Evolutionary conservation across 2,797 vertebrate species (phyloP), one percentile per base, ranked within the genome.

Genomic region (Phyllotis vaccarum): DNA sequence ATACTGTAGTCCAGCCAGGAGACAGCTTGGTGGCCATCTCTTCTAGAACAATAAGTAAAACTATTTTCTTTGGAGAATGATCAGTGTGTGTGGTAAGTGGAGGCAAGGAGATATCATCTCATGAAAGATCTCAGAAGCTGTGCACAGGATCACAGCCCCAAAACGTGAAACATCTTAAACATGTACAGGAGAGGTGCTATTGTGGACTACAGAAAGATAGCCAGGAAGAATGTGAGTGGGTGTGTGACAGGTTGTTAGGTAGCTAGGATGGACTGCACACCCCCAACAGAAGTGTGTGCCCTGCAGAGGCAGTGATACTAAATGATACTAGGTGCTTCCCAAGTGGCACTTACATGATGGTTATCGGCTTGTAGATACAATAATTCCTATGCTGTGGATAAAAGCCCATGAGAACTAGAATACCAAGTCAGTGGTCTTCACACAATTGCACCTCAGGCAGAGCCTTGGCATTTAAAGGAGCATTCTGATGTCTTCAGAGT

Each of bases 231-330:
- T 0, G 7, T 87, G 24, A 40, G 24, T 46, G 78, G 56, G 34
- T 31, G 21, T 7, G 6, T 17, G 34, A 49, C 1, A 78, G 22
- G 22, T 19, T 74, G 11, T 58, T 24, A 40, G 16, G 11, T 19
- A 34, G 24, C 37, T 49, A 68, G 10, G 0, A 0, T 68, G 52
- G 24, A 8, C 27, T 14, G 3, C 1, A 8, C 21, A 24, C 22
- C 3, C 43, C 46, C 68, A 78, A 5, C 0, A 34, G 11, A 90
- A 54, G 29, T 3, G 14, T n/a, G 19, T 2, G 2, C 22, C 40
- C n/a, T 46, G n/a, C 24, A 22, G 29, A 16, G 81, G 24, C 24
- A 60, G 24, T 3, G 16, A 7, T 78, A 24, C 52, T 49, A 52
- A 60, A 24, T 3, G 16, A 7, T 78, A 24, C 52, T 49, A 52